Evolutionary conservation across 2,888 invertebrate species (phyloP).

Genomic region (Dasysyrphus albostriatus): DNA sequence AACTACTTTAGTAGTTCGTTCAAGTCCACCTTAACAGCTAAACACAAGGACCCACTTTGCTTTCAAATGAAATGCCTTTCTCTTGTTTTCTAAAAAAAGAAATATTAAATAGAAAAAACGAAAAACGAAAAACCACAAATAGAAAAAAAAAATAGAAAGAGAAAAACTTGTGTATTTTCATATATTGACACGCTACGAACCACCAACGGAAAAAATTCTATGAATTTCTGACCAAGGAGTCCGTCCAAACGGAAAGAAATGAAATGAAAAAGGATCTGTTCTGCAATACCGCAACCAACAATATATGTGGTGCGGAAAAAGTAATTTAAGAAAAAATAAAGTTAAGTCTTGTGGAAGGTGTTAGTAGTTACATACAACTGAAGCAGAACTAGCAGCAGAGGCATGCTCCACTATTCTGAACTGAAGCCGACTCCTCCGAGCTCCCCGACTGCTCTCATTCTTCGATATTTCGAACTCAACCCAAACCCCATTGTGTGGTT

Average conservation of each 20-base stretch:
- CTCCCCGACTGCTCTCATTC: not conserved
- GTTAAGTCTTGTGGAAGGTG: slow-evolving; percentile 70
- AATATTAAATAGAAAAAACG: not conserved
- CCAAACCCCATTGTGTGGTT: not conserved
- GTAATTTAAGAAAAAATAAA: slow-evolving; percentile 66
- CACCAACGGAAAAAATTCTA: slow-evolving; percentile 65
- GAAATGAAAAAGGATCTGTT: slow-evolving; percentile 54
- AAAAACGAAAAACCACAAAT: not conserved
- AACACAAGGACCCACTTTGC: slow-evolving; percentile 51
- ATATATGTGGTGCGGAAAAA: slow-evolving; percentile 53
- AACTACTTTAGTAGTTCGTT: slow-evolving; percentile 23
- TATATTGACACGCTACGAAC: slow-evolving; percentile 62
- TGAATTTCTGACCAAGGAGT: slow-evolving; percentile 71
- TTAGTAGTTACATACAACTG: slow-evolving; percentile 48
- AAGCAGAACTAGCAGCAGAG: slow-evolving; percentile 18
- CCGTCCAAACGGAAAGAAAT: slow-evolving; percentile 51
- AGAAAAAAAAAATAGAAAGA: not conserved
- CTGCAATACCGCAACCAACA: slow-evolving; percentile 44
- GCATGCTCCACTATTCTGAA: not conserved
- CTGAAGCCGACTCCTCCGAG: not conserved
- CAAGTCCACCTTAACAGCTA: slow-evolving; percentile 25
- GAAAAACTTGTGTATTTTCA: slow-evolving; percentile 15
- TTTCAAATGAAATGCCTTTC: slow-evolving; percentile 39
- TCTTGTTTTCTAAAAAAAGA: not conserved
- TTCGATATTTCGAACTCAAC: slow-evolving; percentile 5